A percentile compares a stretch with the other conserved stretches of the same genome.
Conservation (phyloP, 2,888 invertebrate genomes). For the Autographa gamma region DNA sequence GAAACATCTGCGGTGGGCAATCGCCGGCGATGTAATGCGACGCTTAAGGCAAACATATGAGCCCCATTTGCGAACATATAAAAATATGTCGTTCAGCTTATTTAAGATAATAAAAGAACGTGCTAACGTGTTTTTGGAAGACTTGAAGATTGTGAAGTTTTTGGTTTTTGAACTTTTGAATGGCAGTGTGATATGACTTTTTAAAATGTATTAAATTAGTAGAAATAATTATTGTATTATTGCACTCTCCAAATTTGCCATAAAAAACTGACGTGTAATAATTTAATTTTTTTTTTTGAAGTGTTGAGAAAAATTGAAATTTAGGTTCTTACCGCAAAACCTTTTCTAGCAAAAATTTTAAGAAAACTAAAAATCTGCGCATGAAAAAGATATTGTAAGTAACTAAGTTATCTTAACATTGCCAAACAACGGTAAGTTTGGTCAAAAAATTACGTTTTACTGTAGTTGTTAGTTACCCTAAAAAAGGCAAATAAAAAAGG, state of each 20-base stretch:
- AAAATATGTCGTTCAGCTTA: conserved; percentile 54
- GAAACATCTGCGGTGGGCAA: conserved; percentile 50
- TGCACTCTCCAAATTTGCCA: background rate
- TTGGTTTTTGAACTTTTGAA: background rate
- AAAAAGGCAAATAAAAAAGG: too few relatives aligned
- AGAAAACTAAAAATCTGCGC: too few relatives aligned
- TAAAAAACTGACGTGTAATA: background rate
- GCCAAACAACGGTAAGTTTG: too few relatives aligned
- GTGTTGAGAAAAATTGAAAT: too few relatives aligned
- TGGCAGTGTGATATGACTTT: background rate
- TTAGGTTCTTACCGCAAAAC: too few relatives aligned
- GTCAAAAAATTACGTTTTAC: too few relatives aligned
- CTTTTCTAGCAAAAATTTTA: too few relatives aligned
- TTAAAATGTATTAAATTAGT: background rate
- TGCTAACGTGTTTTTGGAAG: conserved; percentile 4
- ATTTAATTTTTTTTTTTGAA: too few relatives aligned
- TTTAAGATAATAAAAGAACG: conserved; percentile 40
- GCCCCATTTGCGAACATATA: conserved; percentile 49
- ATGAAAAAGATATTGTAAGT: too few relatives aligned
- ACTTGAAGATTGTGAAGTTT: background rate
- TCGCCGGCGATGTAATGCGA: conserved; percentile 47
- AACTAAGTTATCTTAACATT: too few relatives aligned
- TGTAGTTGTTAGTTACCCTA: too few relatives aligned
- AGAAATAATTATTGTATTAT: background rate
- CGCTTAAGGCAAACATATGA: conserved; percentile 53